These are phyloP conservation scores for Lomographa bimaculata DNA, from an alignment of 2,888 invertebrate species.

Conservation along the genomic window DNA sequence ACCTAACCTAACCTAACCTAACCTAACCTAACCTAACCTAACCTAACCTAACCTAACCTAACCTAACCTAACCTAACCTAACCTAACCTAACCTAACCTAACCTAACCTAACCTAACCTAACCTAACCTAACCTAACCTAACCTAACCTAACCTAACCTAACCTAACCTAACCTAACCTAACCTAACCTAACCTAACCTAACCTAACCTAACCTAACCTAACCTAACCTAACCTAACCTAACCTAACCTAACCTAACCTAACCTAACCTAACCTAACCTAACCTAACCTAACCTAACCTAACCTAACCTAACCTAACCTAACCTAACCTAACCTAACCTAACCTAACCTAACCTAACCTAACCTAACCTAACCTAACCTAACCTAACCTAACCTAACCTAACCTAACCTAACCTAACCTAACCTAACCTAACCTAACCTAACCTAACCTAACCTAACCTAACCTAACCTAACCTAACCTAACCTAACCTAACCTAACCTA, in stretches of 20 bases:
- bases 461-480: constrained; percentile 1
- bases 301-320: constrained; percentile 1
- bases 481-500: constrained; percentile 1
- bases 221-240: constrained; percentile 1
- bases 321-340: constrained; percentile 1
- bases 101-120: constrained; percentile 1
- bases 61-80: constrained; percentile 1
- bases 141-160: constrained; percentile 1
- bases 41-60: constrained; percentile 1
- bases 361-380: constrained; percentile 1
- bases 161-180: constrained; percentile 1
- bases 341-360: constrained; percentile 1
- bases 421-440: constrained; percentile 1
- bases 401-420: constrained; percentile 1
- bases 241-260: constrained; percentile 1
- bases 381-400: constrained; percentile 1
- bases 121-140: constrained; percentile 1
- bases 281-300: constrained; percentile 1
- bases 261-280: constrained; percentile 1
- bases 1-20: constrained; percentile 1
- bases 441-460: constrained; percentile 1
- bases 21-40: constrained; percentile 1
- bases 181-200: constrained; percentile 1
- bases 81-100: constrained; percentile 1
- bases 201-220: constrained; percentile 1